These are phyloP conservation scores for Tenrec ecaudatus DNA, from an alignment of 2,113 vertebrate species.

Conservation along the genomic window DNA sequence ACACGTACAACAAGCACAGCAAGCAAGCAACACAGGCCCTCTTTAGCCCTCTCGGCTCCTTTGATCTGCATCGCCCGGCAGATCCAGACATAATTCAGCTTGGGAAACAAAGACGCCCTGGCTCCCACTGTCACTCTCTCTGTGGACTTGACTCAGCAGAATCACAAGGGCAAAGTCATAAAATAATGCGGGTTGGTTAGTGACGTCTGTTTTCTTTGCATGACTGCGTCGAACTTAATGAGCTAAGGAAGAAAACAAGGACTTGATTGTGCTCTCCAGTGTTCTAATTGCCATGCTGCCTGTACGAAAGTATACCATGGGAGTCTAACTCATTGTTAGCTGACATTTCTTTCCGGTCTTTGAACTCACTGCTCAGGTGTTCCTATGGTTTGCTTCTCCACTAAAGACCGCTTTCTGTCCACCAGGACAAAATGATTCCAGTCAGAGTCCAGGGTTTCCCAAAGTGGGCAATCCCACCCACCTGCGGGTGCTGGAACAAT, in stretches of 20 bases:
- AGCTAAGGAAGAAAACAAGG: constrained; percentile 38
- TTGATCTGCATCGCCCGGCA: constrained; percentile 20
- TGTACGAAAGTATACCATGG: neutral
- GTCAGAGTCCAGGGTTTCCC: too few relatives aligned
- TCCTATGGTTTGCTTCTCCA: neutral
- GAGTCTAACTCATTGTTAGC: neutral
- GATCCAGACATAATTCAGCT: constrained; percentile 25
- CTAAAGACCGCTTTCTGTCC: neutral
- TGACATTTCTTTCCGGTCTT: neutral
- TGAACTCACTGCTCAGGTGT: neutral
- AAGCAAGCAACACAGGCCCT: neutral
- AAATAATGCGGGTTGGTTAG: neutral
- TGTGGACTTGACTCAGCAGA: neutral
- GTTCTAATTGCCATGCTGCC: neutral
- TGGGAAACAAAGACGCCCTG: constrained; percentile 49
- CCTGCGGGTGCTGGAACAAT: too few relatives aligned
- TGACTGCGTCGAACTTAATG: constrained; percentile 26
- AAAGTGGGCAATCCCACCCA: too few relatives aligned
- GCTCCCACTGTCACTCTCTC: constrained; percentile 30
- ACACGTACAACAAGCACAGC: neutral
- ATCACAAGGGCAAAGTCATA: neutral
- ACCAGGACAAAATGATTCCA: neutral
- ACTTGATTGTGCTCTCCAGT: constrained; percentile 1
- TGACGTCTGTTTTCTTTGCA: constrained; percentile 30
- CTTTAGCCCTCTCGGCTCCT: neutral